Evolutionary conservation across 2,888 invertebrate species (phyloP).

Genomic region (Didymodactylos carnosus): DNA sequence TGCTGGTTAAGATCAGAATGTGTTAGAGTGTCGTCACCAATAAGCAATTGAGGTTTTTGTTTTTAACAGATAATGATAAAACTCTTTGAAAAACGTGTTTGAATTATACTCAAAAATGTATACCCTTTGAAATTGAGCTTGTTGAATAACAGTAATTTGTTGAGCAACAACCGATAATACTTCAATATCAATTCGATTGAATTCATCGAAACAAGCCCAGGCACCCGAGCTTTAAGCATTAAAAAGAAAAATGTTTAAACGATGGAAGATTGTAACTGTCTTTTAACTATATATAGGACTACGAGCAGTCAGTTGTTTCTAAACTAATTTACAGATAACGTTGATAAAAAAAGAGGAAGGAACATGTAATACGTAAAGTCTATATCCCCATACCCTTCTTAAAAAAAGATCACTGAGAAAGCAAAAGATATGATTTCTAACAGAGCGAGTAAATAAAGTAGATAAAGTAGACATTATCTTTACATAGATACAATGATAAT

Average conservation of each 20-base stretch:
- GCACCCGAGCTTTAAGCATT: slow-evolving; percentile 44
- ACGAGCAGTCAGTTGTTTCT: background rate
- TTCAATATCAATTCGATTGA: slow-evolving; percentile 35
- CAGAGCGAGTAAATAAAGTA: too few species aligned
- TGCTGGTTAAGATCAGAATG: background rate
- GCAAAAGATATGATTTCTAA: too few species aligned
- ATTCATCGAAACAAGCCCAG: slow-evolving; percentile 35
- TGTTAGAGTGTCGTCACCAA: slow-evolving; percentile 18
- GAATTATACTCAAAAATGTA: slow-evolving; percentile 20
- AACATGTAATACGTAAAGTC: too few species aligned
- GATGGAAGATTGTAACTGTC: background rate
- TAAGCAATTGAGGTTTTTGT: slow-evolving; percentile 44
- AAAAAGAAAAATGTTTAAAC: background rate
- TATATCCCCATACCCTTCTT: too few species aligned
- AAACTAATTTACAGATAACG: too few species aligned
- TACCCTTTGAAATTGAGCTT: slow-evolving; percentile 19
- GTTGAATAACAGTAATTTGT: slow-evolving; percentile 31
- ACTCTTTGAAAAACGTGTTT: slow-evolving; percentile 35
- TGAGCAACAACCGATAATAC: slow-evolving; percentile 34
- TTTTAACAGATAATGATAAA: slow-evolving; percentile 34
- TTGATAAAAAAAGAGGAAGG: too few species aligned
- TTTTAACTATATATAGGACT: background rate
- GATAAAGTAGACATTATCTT: too few species aligned
- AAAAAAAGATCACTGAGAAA: too few species aligned
- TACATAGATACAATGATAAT: too few species aligned